These are phyloP conservation scores for Melinaea marsaeus DNA, from an alignment of 2,888 invertebrate genomes.

Conservation along the genomic window DNA sequence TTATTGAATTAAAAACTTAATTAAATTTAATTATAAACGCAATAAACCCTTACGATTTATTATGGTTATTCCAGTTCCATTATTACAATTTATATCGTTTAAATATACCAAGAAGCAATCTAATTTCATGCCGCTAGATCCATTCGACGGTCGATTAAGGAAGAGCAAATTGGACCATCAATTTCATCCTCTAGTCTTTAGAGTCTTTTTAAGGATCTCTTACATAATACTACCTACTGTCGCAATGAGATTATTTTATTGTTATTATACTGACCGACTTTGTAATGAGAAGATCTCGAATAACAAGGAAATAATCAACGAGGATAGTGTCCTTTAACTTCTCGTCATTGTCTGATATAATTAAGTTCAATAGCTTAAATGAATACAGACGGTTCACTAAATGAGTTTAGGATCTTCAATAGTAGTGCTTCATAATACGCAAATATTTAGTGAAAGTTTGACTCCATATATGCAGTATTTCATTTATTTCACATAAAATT, in stretches of 20 bases:
- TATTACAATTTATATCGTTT: slow-evolving; percentile 34
- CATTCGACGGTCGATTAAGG: slow-evolving; percentile 69
- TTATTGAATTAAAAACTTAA: background rate
- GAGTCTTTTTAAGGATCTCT: slow-evolving; percentile 35
- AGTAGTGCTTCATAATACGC: too few relatives aligned
- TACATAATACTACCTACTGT: slow-evolving; percentile 38
- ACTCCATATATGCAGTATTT: too few relatives aligned
- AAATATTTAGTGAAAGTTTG: too few relatives aligned
- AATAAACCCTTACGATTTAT: slow-evolving; percentile 11
- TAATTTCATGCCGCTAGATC: slow-evolving; percentile 69
- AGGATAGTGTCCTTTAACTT: background rate
- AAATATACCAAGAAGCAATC: slow-evolving; percentile 51
- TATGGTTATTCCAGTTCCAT: slow-evolving; percentile 15
- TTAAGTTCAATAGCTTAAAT: background rate
- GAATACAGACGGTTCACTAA: background rate
- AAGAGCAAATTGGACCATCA: slow-evolving; percentile 69
- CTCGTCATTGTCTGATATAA: background rate
- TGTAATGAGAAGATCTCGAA: slow-evolving; percentile 2
- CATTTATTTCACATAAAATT: too few relatives aligned
- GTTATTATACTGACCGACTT: slow-evolving; percentile 32
- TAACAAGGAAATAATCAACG: slow-evolving; percentile 1
- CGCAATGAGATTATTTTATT: slow-evolving; percentile 55
- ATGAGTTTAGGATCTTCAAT: too few relatives aligned
- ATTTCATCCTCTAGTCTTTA: slow-evolving; percentile 50
- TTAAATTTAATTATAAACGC: background rate